Evolutionary conservation across 2,888 invertebrate genomes (phyloP), one percentile per base, ranked within the genome.

Genomic region (Notodonta dromedarius): DNA sequence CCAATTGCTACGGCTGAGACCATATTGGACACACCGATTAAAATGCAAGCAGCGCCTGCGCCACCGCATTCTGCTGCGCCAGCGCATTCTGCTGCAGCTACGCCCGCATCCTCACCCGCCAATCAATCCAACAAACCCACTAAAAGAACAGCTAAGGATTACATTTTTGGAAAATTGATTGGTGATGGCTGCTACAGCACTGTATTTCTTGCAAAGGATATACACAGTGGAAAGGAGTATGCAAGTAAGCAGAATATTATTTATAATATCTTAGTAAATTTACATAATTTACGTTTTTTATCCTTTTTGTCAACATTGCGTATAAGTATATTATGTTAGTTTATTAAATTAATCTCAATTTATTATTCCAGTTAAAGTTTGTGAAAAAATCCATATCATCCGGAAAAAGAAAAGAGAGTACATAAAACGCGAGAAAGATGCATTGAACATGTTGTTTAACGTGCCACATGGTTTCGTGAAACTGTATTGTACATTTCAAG

Each of bases 171-270:
- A 63, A 98, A 98, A 94, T 95, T 97, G 68, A 97, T 99, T 78
- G 99, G 99, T 70, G 99, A 99, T 90, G 99, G 99, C 70, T 98
- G 99, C 86, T 99, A 98, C 89, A 99, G 99, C 79, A 98, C 97
- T 65, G 99, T 99, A 59, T 99, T 98, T 89, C 94, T 98, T 74
- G 98, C 98, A 58, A 98, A 97, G 88, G 98, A 99, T 89, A 96
- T 98, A 66, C 96, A 97, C 85, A 97, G 96, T 61, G 96, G 95
- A 80, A 97, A 96, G 83, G 98, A 99, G 94, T 98, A 96, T 96
- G 99, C 99, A 94, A 98, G 98, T 98, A 94, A 96, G 97, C 96
- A 69, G 4, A 35, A 11, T 12, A 32, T 32, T 35, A n/a, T n/a
- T n/a, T 53, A 35, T 35, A 3, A 35, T 6, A 35, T 35, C 35